Evolutionary conservation across 2,888 invertebrate species (phyloP).

Genomic region (Parasteatoda lunata): DNA sequence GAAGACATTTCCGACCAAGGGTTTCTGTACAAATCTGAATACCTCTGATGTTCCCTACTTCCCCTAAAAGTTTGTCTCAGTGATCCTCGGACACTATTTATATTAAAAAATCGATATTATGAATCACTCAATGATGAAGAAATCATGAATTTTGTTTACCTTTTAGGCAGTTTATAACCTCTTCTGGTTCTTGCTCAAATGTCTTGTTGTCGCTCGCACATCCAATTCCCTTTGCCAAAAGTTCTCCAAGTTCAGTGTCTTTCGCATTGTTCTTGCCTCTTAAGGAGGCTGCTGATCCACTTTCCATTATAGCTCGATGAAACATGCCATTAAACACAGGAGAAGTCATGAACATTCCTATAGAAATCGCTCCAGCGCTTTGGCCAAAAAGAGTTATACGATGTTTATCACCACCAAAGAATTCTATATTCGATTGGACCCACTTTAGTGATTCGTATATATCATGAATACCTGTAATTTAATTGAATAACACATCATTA

Average conservation of each 20-base stretch:
- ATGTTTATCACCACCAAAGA: constrained; percentile 39
- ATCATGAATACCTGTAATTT: constrained; percentile 45
- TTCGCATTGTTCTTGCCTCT: constrained; percentile 5
- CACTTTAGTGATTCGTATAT: constrained; percentile 43
- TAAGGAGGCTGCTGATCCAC: constrained; percentile 32
- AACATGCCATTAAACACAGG: constrained; percentile 31
- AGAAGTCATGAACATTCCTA: constrained; percentile 27
- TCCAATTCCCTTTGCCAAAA: constrained; percentile 26
- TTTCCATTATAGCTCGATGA: constrained; percentile 32
- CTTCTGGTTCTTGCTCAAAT: not conserved
- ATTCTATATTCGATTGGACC: constrained; percentile 37
- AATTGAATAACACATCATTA: not conserved
- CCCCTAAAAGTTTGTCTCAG: too few species aligned
- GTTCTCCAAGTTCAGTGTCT: constrained; percentile 6
- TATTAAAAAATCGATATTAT: not conserved
- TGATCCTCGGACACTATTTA: too few species aligned
- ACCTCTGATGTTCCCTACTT: too few species aligned
- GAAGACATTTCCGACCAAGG: too few species aligned
- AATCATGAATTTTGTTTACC: constrained; percentile 3
- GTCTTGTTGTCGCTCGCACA: constrained; percentile 12
- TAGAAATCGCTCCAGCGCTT: constrained; percentile 40
- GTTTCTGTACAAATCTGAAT: too few species aligned
- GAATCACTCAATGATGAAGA: not conserved
- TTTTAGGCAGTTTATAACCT: constrained; percentile 38
- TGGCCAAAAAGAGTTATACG: constrained; percentile 39